phyloP scores from a whole-genome alignment of 2,113 vertebrate species.

The Rissa tridactyla region DNA sequence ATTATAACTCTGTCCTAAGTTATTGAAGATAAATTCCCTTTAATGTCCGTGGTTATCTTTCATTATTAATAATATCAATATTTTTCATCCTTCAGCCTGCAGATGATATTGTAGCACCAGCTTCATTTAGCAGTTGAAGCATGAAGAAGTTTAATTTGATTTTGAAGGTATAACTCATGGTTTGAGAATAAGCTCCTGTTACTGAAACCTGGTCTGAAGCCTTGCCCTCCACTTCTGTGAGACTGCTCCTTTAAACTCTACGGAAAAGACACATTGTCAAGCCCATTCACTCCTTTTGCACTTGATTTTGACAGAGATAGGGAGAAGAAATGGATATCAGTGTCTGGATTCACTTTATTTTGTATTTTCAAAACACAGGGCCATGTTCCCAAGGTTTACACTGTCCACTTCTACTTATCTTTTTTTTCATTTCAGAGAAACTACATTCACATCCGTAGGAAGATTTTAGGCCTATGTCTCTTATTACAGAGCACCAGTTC shows the following conservation, averaged over 20 bases:
- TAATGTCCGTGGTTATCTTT: background rate
- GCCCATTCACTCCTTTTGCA: background rate
- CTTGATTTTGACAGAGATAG: background rate
- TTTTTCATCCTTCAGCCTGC: background rate
- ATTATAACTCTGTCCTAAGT: background rate
- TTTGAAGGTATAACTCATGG: background rate
- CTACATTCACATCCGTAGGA: background rate
- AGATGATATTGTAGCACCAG: background rate
- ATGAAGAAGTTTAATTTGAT: background rate
- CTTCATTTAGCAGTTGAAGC: background rate
- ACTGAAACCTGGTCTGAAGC: background rate
- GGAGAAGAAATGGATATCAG: background rate
- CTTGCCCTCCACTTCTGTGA: background rate
- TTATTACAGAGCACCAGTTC: background rate
- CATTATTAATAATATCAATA: background rate
- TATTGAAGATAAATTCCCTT: background rate
- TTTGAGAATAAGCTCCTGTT: background rate
- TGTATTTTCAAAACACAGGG: background rate
- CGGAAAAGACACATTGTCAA: background rate
- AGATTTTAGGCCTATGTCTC: background rate
- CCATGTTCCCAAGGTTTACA: background rate
- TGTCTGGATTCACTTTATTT: background rate
- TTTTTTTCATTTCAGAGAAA: background rate
- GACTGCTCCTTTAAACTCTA: background rate
- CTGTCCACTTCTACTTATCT: background rate